These are phyloP conservation scores for Anthopleura xanthogrammica DNA, from an alignment of 92 coral and sea anemone genomes.

Conservation along the genomic window DNA sequence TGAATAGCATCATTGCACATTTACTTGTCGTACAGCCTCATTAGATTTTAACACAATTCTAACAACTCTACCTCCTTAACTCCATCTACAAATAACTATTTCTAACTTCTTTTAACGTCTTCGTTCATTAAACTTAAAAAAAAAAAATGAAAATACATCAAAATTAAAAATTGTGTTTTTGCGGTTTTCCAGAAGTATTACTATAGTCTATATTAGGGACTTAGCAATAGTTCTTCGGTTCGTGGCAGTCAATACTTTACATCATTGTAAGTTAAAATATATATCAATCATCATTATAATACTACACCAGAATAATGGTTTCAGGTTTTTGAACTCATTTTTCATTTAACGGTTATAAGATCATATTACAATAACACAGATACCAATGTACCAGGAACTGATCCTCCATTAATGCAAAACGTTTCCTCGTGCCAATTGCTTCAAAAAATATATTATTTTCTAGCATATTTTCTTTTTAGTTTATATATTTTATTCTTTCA, in stretches of 20 bases:
- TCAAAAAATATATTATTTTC: no score
- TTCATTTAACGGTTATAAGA: neutral
- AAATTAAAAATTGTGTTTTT: no score
- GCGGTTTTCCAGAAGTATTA: no score
- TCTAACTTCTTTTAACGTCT: no score
- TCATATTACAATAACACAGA: neutral
- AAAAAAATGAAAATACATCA: no score
- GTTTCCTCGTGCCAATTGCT: neutral
- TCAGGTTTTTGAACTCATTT: neutral
- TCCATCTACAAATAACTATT: neutral
- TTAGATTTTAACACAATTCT: neutral
- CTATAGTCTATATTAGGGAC: no score
- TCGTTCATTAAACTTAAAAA: no score
- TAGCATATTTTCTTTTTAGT: no score
- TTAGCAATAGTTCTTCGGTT: no score
- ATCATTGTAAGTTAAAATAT: neutral
- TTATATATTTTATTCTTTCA: no score
- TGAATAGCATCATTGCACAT: slow-evolving; percentile 8
- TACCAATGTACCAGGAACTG: neutral
- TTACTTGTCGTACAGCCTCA: slow-evolving; percentile 11
- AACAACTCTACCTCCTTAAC: neutral
- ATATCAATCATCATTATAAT: neutral
- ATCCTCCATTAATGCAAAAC: neutral
- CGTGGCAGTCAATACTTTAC: no score
- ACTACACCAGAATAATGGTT: no score